Evolutionary conservation across 2,888 invertebrate species (phyloP).

Genomic region (Chirona hameri): DNA sequence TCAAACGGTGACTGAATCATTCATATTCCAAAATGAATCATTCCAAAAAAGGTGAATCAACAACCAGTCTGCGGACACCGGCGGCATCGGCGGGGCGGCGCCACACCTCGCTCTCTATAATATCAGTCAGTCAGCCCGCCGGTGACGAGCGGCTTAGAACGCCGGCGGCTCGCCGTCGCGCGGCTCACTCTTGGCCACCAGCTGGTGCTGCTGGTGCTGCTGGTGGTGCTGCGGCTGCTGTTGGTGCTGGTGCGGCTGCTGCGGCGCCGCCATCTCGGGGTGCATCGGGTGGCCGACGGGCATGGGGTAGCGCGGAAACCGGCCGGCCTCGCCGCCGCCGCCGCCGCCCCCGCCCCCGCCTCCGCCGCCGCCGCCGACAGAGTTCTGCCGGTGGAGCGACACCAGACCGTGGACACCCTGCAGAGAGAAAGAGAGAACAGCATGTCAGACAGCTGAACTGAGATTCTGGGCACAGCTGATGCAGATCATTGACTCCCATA

Average conservation of each 20-base stretch:
- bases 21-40: too few species aligned
- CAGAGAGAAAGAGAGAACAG: not conserved
- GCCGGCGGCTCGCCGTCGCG: slow-evolving; percentile 1
- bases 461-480: too few species aligned
- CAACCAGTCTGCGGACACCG: not conserved
- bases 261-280: not conserved
- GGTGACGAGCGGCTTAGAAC: not conserved
- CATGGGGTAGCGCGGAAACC: not conserved
- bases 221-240: not conserved
- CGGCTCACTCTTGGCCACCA: slow-evolving; percentile 3
- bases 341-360: too few species aligned
- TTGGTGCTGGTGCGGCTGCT: not conserved
- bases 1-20: too few species aligned
- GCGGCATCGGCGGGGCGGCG: not conserved
- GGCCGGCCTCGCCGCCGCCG: not conserved
- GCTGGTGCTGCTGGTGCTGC: not conserved
- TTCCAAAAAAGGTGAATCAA: too few species aligned
- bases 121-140: not conserved
- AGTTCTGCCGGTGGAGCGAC: not conserved
- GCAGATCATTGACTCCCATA: too few species aligned
- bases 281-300: not conserved
- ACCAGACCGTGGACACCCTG: slow-evolving; percentile 6
- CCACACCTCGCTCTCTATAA: not conserved
- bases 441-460: not conserved
- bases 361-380: not conserved